phyloP scores from a whole-genome alignment of 2,888 invertebrate species.

The Leptinotarsa haldemani region DNA sequence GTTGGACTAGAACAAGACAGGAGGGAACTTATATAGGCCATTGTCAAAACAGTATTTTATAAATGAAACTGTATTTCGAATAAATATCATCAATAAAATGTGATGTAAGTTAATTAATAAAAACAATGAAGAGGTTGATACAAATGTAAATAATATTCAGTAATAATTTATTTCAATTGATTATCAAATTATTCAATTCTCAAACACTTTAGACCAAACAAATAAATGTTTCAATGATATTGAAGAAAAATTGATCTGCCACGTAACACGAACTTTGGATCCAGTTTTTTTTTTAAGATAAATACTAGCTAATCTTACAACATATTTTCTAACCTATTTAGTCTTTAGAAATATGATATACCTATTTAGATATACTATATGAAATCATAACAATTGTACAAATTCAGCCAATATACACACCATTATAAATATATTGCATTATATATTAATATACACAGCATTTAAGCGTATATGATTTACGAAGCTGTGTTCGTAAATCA shows the following conservation, averaged over 20 bases:
- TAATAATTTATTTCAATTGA: no score
- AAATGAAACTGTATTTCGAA: slow-evolving; percentile 30
- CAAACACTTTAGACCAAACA: no score
- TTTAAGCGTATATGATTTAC: slow-evolving; percentile 64
- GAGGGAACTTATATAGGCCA: slow-evolving; percentile 67
- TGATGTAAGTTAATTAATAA: slow-evolving; percentile 19
- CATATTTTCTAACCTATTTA: slow-evolving; percentile 60
- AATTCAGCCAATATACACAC: slow-evolving; percentile 65
- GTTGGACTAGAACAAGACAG: slow-evolving; percentile 65
- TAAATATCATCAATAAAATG: slow-evolving; percentile 38
- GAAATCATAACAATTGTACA: slow-evolving; percentile 68
- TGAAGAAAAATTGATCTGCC: slow-evolving; percentile 19
- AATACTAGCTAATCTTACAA: slow-evolving; percentile 54
- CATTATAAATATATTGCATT: slow-evolving; percentile 65
- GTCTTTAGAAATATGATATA: slow-evolving; percentile 36
- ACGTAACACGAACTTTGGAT: slow-evolving; percentile 51
- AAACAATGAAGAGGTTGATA: neutral
- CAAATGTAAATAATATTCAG: no score
- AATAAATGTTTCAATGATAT: slow-evolving; percentile 14
- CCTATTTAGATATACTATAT: slow-evolving; percentile 63
- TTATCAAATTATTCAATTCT: no score
- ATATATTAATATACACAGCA: slow-evolving; percentile 66
- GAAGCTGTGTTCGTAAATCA: slow-evolving; percentile 53
- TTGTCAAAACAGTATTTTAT: slow-evolving; percentile 55
- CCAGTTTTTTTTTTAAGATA: slow-evolving; percentile 52